phyloP scores from a whole-genome alignment of 2,888 invertebrate species.

The Rhagium mordax region DNA sequence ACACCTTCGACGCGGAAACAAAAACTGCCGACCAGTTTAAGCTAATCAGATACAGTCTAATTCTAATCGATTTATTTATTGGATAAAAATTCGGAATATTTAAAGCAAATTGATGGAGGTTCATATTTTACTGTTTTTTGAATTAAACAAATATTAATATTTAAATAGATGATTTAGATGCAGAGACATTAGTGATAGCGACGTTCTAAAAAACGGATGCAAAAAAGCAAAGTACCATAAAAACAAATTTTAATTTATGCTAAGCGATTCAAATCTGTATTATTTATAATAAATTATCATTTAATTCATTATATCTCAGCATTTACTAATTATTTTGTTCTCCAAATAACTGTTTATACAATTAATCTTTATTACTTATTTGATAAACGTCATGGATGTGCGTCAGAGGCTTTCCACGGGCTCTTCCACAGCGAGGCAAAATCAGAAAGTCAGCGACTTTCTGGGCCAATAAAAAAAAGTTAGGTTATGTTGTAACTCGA shows the following conservation, averaged over 20 bases:
- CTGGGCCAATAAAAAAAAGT: too few species aligned
- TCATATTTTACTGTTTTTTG: neutral
- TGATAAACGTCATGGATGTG: neutral
- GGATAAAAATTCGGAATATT: neutral
- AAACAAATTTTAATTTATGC: neutral
- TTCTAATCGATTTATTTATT: neutral
- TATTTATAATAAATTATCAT: slow-evolving; percentile 3
- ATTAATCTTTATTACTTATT: neutral
- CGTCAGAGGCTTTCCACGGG: neutral
- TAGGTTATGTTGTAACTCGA: too few species aligned
- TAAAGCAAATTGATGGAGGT: neutral
- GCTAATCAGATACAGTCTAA: neutral
- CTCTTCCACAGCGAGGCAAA: too few species aligned
- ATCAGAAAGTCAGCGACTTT: too few species aligned
- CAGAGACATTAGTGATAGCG: neutral
- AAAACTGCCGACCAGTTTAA: neutral
- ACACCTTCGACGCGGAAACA: neutral
- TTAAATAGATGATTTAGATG: neutral
- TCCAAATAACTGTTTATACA: neutral
- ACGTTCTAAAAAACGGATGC: slow-evolving; percentile 1
- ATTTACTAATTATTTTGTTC: slow-evolving; percentile 5
- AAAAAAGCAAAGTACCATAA: slow-evolving; percentile 7
- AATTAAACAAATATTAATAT: neutral
- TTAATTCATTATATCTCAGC: slow-evolving; percentile 6
- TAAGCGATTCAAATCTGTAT: neutral